Base-by-base conservation (phyloP, 2,888 invertebrate species). In the Spodoptera exigua region DNA sequence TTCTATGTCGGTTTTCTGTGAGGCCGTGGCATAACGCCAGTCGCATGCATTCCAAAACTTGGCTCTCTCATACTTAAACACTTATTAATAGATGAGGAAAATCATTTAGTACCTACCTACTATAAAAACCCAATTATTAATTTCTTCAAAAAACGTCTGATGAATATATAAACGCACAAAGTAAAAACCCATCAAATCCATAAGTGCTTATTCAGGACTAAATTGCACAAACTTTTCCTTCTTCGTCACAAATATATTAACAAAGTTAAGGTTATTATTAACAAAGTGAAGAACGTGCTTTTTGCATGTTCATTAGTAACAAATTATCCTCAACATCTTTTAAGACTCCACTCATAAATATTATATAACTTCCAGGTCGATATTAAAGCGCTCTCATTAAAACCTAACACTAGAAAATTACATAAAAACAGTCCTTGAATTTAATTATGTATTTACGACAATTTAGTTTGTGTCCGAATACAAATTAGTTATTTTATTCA, bases 391-490 rank as follows among this genome's bases (percentile, higher is more conserved):
- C 44, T 37, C 34, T 41, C 48, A 55, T 65, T 49, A 46, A 66
- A 45, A 12, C 37, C 35, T 48, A 37, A 44, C 34, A 45, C 11
- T 9, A 37, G 39, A 12, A n/a, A 17, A 18, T 41, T 2, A 14
- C 2, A 60, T 49, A 68, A 60, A 58, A 68, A 39, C 9, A 2
- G 36, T 34, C 73, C 73, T 60, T 67, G 39, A 3, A 18, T 54
- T 51, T 46, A 43, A 68, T 27, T 39, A 21, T 21, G 16, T 27
- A 14, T 5, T 45, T 40, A 46, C 27, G 32, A 58, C 35, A 39
- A 37, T 36, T 49, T 37, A 7, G 21, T 27, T 45, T 36, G 32
- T 37, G 41, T 36, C 17, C 7, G 27, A 27, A 5, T 27, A 27
- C 17, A 34, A 49, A 53, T 45, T 5, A 40, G 7, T n/a, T 12